These are phyloP conservation scores for Ailurus styani DNA, from an alignment of 2,113 vertebrate species.

Conservation along the genomic window DNA sequence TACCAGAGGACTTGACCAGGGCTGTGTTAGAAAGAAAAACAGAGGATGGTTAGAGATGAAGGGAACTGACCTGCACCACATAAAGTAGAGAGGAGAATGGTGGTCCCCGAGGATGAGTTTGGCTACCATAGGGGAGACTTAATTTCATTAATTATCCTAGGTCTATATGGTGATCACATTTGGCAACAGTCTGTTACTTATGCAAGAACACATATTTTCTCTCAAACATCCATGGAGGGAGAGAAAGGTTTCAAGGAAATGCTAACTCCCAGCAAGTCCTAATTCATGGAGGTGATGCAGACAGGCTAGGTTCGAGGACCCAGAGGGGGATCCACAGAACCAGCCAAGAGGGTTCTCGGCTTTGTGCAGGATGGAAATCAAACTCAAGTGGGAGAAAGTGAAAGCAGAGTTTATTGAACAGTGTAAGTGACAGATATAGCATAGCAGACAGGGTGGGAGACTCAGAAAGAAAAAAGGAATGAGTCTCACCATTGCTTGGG, in stretches of 20 bases:
- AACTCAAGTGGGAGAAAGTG: not conserved
- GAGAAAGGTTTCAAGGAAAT: not conserved
- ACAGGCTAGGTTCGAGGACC: not conserved
- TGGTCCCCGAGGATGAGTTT: not conserved
- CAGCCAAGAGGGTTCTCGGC: not conserved
- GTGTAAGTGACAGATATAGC: not conserved
- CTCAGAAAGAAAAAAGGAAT: not conserved
- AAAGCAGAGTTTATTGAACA: not conserved
- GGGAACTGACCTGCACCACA: not conserved
- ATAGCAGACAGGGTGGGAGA: not conserved
- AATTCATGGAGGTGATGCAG: not conserved
- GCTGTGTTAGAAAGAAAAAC: not conserved
- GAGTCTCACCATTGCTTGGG: not conserved
- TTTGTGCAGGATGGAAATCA: not conserved
- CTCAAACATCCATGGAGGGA: not conserved
- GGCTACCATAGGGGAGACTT: not conserved
- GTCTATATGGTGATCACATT: not conserved
- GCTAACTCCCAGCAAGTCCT: not conserved
- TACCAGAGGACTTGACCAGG: not conserved
- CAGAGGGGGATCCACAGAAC: not conserved
- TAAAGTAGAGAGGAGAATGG: not conserved
- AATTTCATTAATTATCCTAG: not conserved
- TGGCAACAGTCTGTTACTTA: not conserved
- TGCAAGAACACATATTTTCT: not conserved
- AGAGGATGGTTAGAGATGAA: not conserved